Evolutionary conservation across 1,140 invertebrate genomes (phyloP), one percentile per base, ranked within the genome.

Genomic region (Chironomus striatipennis): DNA sequence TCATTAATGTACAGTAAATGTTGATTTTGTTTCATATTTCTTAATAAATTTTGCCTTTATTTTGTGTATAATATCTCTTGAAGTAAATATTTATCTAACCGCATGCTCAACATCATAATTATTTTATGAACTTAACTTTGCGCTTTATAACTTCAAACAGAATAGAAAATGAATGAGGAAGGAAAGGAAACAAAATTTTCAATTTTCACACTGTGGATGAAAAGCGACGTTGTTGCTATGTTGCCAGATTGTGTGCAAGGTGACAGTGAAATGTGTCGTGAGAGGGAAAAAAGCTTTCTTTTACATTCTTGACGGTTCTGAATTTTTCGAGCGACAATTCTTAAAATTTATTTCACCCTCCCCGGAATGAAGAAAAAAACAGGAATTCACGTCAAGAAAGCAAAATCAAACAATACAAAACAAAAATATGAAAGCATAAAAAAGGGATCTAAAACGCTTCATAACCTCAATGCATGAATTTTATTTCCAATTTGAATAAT

Each of bases 101-200:
- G 47, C 47, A 57, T 57, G 47, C 47, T 57, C 12, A 57, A 57
- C 47, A 57, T 57, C n/a, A 57, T 57, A 57, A 57, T 57, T n/a
- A 57, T 57, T 57, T 57, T 15, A 57, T 57, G 47, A 57, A 57
- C 47, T 57, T 57, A n/a, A n/a, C 47, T 57, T 1, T n/a, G 12
- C 15, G 12, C n/a, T 57, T 5, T 57, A 57, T n/a, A 47, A 12
- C 47, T 57, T 57, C 47, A 15, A 57, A 57, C 47, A n/a, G 47
- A 57, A n/a, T 57, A 15, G 43, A 47, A 57, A 57, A 1, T 5
- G 9, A n/a, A 15, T n/a, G 47, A 57, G 12, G 15, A 15, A 57
- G 47, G n/a, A 15, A n/a, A 10, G 12, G 12, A 57, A 57, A 57
- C 15, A 12, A 47, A 47, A 47, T n/a, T 34, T 34, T 34, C 24